phyloP scores from a whole-genome alignment of 2,888 invertebrate species.

The Danaus chrysippus region DNA sequence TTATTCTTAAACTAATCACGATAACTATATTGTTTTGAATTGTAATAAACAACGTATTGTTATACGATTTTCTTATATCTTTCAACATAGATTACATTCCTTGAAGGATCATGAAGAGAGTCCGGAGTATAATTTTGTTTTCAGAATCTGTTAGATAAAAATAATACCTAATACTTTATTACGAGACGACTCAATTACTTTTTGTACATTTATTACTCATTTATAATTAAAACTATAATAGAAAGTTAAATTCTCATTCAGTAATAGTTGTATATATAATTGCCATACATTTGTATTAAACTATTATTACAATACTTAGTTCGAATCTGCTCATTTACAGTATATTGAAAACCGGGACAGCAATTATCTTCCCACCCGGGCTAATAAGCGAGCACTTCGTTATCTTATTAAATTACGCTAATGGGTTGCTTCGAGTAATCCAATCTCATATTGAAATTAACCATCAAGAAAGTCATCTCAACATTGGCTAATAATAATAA shows the following conservation, averaged over 20 bases:
- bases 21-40: too few relatives aligned
- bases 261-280: too few relatives aligned
- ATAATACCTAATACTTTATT: too few relatives aligned
- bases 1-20: too few relatives aligned
- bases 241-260: too few relatives aligned
- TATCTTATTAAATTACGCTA: constrained; percentile 68
- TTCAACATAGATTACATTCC: neutral
- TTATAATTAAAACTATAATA: too few relatives aligned
- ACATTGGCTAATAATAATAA: constrained; percentile 15
- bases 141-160: too few relatives aligned
- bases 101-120: too few relatives aligned
- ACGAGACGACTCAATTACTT: too few relatives aligned
- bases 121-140: too few relatives aligned
- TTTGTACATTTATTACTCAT: too few relatives aligned
- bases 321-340: constrained; percentile 15
- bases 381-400: constrained; percentile 46
- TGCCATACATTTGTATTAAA: too few relatives aligned
- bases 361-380: constrained; percentile 50
- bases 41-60: neutral
- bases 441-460: constrained; percentile 59
- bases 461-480: constrained; percentile 41
- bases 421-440: constrained; percentile 58
- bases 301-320: constrained; percentile 12
- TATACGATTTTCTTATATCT: neutral
- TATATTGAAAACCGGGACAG: constrained; percentile 33